These are phyloP conservation scores for Trinorchestia longiramus DNA, from an alignment of 1,140 invertebrate species.

Conservation along the genomic window DNA sequence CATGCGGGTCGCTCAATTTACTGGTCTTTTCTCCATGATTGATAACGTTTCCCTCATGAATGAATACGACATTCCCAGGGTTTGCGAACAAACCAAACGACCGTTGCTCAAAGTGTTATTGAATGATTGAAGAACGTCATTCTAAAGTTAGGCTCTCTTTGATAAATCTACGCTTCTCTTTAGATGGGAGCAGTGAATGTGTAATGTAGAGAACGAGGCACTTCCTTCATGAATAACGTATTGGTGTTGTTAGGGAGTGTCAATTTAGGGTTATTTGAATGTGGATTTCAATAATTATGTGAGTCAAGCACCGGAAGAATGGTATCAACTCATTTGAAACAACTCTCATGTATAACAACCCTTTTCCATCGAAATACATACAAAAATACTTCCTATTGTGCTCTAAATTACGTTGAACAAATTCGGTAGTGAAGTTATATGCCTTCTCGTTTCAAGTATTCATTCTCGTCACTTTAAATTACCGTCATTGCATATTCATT, in stretches of 20 bases:
- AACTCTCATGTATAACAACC: neutral
- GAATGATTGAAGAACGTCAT: conserved; percentile 49
- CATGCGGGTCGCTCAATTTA: conserved; percentile 44
- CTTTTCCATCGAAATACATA: neutral
- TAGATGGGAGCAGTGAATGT: neutral
- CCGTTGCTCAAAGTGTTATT: conserved; percentile 12
- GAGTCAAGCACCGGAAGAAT: neutral
- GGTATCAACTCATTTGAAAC: neutral
- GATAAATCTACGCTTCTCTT: conserved; percentile 22
- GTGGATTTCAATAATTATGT: neutral
- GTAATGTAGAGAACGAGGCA: conserved; percentile 26
- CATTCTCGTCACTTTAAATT: neutral
- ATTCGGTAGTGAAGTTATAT: neutral
- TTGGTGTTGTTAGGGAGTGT: neutral
- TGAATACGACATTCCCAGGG: conserved; percentile 18
- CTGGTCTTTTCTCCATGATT: conserved; percentile 26
- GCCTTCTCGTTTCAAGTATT: neutral
- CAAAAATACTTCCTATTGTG: neutral
- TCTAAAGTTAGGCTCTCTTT: conserved; percentile 25
- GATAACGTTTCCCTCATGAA: conserved; percentile 43
- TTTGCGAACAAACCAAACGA: neutral
- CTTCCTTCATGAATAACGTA: conserved; percentile 44
- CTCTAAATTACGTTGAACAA: neutral
- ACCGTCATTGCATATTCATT: neutral
- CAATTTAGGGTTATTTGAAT: conserved; percentile 2